These are phyloP conservation scores for Drosophila nasuta DNA, from an alignment of 1,140 invertebrate species.

Conservation along the genomic window DNA sequence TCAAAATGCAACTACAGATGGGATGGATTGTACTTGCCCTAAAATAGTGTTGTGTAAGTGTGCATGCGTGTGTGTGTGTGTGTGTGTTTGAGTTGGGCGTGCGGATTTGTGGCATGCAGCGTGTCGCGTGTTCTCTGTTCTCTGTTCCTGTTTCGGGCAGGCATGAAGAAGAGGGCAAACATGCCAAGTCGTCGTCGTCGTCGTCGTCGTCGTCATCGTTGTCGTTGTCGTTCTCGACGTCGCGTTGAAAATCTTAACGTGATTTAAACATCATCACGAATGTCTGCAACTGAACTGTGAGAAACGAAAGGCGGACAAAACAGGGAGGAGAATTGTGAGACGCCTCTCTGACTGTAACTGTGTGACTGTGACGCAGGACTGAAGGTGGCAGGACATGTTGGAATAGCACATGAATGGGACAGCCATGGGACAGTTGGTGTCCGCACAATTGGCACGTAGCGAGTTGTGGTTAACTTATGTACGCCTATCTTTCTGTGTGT, in stretches of 20 bases:
- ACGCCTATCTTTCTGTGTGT: not conserved
- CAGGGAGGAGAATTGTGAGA: constrained; percentile 25
- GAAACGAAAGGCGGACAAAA: constrained; percentile 10
- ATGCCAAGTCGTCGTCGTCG: constrained; percentile 54
- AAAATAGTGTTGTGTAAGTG: constrained; percentile 23
- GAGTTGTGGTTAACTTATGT: constrained; percentile 12
- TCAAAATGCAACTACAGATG: constrained; percentile 1
- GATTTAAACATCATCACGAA: constrained; percentile 69
- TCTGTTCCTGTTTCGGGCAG: constrained; percentile 17
- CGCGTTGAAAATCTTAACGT: constrained; percentile 70
- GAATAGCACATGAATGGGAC: not conserved
- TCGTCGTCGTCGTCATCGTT: too few relatives aligned
- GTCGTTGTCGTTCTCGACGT: not conserved
- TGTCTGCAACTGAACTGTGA: constrained; percentile 24
- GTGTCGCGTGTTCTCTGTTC: constrained; percentile 9
- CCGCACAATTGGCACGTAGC: constrained; percentile 70
- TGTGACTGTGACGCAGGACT: not conserved
- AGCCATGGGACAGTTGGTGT: constrained; percentile 50
- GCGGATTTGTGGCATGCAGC: constrained; percentile 14
- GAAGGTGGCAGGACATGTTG: not conserved
- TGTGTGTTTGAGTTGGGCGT: constrained; percentile 23
- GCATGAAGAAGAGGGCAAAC: constrained; percentile 38
- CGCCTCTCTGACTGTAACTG: too few relatives aligned
- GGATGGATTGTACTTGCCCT: not conserved
- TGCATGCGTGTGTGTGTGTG: not conserved